Base-by-base conservation (phyloP, 2,113 vertebrate genomes). In the Pelvicachromis taeniatus region DNA sequence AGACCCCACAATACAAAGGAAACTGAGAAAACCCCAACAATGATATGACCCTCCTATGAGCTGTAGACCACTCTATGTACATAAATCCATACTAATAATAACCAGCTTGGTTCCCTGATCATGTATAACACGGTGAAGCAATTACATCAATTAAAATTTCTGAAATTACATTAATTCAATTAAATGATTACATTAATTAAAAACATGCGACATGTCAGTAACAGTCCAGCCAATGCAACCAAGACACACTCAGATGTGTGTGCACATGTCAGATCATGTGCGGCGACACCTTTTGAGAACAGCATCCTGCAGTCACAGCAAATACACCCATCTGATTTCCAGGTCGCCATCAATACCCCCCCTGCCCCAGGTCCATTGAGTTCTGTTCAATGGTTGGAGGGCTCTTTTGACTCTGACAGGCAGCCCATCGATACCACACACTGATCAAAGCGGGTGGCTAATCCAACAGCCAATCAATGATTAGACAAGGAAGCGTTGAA, bases 401-500 rank as follows among this genome's bases (percentile, higher is more conserved):
- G 52, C 80, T 87, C 79, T 86, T 85, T 65, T 29, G 77, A 82
- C 13, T 83, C 80, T 91, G 92, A 91, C 85, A 81, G 89, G 54
- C 84, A 88, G 88, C 70, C 50, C 14, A 75, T 94, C 93, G 23
- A 94, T 95, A 92, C 77, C 83, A 50, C 83, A 87, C 23, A 26
- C 87, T 80, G 93, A 82, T 85, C 85, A 91, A 89, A 89, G 87
- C 21, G 6, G 89, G 80, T 55, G 83, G 81, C 85, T 95, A 93
- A 95, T 92, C 93, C 84, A 88, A 78, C 87, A 82, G 53, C 84
- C 87, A 90, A 90, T 94, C 92, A 89, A 92, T 94, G 88, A 82
- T n/a, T 50, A 92, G 92, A 94, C 92, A 93, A 93, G 90, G 91
- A 89, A 77, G 7, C 7, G 4, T 8, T 29, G 73, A 82, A 82